phyloP scores from a whole-genome alignment of 2,797 vertebrate species.

The Peromyscus aztecus region DNA sequence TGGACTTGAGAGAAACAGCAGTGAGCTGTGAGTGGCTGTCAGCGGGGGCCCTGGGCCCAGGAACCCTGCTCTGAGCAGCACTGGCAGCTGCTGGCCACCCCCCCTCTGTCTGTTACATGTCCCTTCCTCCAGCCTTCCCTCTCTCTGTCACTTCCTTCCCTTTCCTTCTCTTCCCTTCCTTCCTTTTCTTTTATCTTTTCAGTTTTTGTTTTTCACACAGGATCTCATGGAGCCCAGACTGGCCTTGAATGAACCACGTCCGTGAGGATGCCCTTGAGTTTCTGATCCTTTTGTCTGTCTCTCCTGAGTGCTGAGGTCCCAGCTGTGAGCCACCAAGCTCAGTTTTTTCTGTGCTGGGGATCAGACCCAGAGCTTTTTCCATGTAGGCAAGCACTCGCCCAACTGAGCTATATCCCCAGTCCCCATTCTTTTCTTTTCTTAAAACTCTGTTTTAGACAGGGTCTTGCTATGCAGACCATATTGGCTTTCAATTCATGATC shows the following conservation, averaged over 20 bases:
- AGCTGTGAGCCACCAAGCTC: not conserved
- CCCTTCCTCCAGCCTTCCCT: too few relatives aligned
- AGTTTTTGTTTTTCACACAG: not conserved
- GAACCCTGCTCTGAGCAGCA: fast-evolving
- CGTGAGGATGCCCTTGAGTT: not conserved
- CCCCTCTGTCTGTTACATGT: too few relatives aligned
- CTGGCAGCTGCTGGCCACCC: too few relatives aligned
- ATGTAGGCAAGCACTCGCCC: not conserved
- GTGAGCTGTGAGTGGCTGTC: not conserved
- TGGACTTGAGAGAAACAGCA: fast-evolving
- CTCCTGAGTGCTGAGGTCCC: not conserved
- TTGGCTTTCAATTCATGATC: not conserved
- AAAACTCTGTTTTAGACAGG: not conserved
- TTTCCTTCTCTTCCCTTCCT: not conserved
- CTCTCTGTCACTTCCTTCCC: not conserved
- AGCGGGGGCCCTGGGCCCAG: fast-evolving
- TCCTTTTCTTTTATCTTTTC: not conserved
- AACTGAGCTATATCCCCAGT: not conserved
- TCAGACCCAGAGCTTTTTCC: not conserved
- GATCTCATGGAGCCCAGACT: not conserved
- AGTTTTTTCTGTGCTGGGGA: not conserved
- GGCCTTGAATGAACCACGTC: not conserved
- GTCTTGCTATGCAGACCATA: not conserved
- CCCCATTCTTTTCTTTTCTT: not conserved
- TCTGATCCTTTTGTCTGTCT: not conserved